Conservation (phyloP, 2,113 vertebrate species). For the Trichomycterus rosablanca region DNA sequence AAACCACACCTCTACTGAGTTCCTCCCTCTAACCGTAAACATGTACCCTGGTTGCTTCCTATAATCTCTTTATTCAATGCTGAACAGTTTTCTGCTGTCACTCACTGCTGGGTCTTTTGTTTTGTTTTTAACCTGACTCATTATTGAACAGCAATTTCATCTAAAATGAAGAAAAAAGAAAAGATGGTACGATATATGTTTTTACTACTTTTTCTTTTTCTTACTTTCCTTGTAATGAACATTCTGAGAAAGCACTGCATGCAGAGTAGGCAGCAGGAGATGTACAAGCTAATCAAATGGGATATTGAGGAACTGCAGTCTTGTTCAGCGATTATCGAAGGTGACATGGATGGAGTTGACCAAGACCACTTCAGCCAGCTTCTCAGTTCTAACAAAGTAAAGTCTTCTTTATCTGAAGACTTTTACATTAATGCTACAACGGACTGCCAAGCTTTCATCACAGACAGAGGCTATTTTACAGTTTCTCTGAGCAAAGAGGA, state of each 20-base stretch:
- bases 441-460: conserved; percentile 70
- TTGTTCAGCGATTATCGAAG: conserved; percentile 67
- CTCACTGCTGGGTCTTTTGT: too few relatives aligned
- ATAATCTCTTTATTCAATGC: background rate
- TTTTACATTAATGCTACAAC: conserved; percentile 72
- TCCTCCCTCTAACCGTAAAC: background rate
- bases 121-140: too few relatives aligned
- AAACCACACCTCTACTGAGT: conserved; percentile 10
- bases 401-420: conserved; percentile 38
- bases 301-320: conserved; percentile 52
- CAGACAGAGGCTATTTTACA: conserved; percentile 65
- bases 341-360: conserved; percentile 52
- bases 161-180: too few relatives aligned
- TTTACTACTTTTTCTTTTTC: background rate
- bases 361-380: conserved; percentile 50
- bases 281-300: conserved; percentile 20
- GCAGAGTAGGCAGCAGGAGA: background rate
- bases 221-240: conserved; percentile 33
- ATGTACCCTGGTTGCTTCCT: background rate
- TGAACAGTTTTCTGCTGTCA: background rate
- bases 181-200: too few relatives aligned
- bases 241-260: conserved; percentile 11
- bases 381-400: conserved; percentile 42
- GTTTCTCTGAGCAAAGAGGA: conserved; percentile 77
- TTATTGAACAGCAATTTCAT: background rate